These are phyloP conservation scores for Forbesichthys papilliferus DNA, from an alignment of 2,113 vertebrate species.

Conservation along the genomic window DNA sequence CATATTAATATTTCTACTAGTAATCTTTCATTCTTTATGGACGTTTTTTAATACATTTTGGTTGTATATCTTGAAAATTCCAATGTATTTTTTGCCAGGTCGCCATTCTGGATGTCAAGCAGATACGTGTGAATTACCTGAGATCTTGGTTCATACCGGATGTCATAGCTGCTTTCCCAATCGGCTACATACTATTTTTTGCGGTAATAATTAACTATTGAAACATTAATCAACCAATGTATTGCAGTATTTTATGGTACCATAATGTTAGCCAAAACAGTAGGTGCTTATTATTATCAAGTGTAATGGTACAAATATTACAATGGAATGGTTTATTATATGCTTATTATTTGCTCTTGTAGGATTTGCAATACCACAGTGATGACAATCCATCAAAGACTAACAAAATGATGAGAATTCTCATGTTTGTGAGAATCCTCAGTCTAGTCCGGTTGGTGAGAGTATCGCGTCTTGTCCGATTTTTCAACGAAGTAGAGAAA, in stretches of 20 bases:
- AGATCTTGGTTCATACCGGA: conserved; percentile 77
- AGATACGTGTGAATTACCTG: conserved; percentile 73
- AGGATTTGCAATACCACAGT: conserved; percentile 67
- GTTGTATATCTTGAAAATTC: conserved; percentile 25
- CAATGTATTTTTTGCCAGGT: conserved; percentile 55
- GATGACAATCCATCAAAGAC: conserved; percentile 68
- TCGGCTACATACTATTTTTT: conserved; percentile 75
- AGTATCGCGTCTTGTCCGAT: conserved; percentile 71
- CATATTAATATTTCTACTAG: conserved; percentile 3
- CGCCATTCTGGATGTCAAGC: conserved; percentile 74
- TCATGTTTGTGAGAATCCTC: conserved; percentile 78
- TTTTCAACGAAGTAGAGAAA: conserved; percentile 78
- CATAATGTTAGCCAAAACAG: neutral
- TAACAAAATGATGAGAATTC: conserved; percentile 75
- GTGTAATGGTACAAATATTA: too few species aligned
- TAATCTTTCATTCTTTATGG: conserved; percentile 12
- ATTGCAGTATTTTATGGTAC: neutral
- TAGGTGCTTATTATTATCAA: too few species aligned
- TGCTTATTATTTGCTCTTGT: neutral
- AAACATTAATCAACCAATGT: conserved; percentile 12
- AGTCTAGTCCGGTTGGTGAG: conserved; percentile 74
- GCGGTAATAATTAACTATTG: conserved; percentile 61
- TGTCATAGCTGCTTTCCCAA: conserved; percentile 75
- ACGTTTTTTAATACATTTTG: conserved; percentile 25
- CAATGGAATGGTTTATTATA: neutral